Percentiles rank a stretch among this genome's conserved stretches.
These are phyloP conservation scores for Oxytorus armatus DNA, from an alignment of 2,888 invertebrate genomes.

Conservation along the genomic window DNA sequence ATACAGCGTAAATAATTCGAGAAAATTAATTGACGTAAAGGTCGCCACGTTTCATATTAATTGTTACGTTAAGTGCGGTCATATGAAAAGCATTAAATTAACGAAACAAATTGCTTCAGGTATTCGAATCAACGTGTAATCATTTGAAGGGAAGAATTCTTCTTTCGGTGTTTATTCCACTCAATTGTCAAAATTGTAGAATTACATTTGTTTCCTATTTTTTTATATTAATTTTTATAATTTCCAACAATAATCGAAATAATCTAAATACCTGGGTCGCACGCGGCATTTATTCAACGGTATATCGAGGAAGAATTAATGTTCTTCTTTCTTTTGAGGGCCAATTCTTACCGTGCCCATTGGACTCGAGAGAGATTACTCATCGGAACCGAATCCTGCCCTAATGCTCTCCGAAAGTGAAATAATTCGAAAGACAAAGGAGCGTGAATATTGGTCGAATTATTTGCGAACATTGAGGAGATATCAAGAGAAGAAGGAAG, in stretches of 20 bases:
- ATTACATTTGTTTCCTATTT: conserved; percentile 79
- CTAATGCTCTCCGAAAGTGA: conserved; percentile 44
- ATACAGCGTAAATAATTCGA: conserved; percentile 29
- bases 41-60: conserved; percentile 55
- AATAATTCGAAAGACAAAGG: conserved; percentile 35
- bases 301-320: no score
- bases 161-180: neutral
- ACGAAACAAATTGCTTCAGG: neutral
- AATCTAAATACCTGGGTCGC: no score
- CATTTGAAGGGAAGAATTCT: neutral
- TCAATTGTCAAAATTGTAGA: neutral
- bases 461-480: conserved; percentile 58
- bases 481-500: neutral
- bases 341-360: neutral
- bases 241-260: no score
- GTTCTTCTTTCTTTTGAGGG: no score
- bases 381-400: conserved; percentile 30
- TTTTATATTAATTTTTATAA: no score
- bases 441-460: conserved; percentile 59
- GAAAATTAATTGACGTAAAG: conserved; percentile 49
- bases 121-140: neutral
- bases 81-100: conserved; percentile 14
- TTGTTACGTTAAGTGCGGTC: conserved; percentile 34
- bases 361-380: no score
- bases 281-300: no score